phyloP scores from a whole-genome alignment of 2,888 invertebrate species.

The Eremobia ochroleuca region DNA sequence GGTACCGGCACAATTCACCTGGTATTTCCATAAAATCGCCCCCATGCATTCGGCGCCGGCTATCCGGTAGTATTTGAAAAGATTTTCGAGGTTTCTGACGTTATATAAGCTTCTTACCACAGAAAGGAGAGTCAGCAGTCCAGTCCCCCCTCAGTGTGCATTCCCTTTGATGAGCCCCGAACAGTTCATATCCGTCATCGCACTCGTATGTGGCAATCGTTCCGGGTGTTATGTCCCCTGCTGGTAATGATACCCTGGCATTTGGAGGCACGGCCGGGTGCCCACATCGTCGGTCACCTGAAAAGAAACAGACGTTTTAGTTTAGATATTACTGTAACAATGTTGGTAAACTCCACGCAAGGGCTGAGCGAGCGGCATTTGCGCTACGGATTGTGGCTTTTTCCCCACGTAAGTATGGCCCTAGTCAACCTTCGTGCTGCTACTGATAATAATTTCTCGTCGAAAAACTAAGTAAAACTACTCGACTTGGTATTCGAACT shows the following conservation, averaged over 20 bases:
- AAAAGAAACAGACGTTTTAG: constrained; percentile 33
- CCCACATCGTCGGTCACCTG: constrained; percentile 92
- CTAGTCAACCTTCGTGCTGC: not conserved
- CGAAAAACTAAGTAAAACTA: not conserved
- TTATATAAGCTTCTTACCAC: constrained; percentile 91
- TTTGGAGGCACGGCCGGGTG: constrained; percentile 97
- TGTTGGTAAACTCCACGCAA: not conserved
- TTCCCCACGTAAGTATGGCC: no score
- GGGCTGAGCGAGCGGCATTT: not conserved
- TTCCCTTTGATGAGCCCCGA: constrained; percentile 93
- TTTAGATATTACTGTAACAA: not conserved
- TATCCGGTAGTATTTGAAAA: not conserved
- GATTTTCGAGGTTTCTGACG: not conserved
- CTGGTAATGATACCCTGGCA: constrained; percentile 93
- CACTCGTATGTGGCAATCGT: constrained; percentile 95
- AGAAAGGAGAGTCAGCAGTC: constrained; percentile 96
- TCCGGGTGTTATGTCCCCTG: constrained; percentile 89
- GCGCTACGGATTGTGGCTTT: not conserved
- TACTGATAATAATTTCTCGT: not conserved
- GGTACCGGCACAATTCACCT: not conserved
- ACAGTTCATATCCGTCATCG: constrained; percentile 97
- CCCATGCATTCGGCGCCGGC: not conserved
- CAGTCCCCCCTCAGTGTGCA: constrained; percentile 94
- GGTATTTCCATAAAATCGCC: not conserved
- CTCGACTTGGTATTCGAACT: not conserved